Percentiles rank a stretch among this genome's conserved stretches.
phyloP scores from a whole-genome alignment of 1,140 invertebrate genomes.

The Cotesia typhae region DNA sequence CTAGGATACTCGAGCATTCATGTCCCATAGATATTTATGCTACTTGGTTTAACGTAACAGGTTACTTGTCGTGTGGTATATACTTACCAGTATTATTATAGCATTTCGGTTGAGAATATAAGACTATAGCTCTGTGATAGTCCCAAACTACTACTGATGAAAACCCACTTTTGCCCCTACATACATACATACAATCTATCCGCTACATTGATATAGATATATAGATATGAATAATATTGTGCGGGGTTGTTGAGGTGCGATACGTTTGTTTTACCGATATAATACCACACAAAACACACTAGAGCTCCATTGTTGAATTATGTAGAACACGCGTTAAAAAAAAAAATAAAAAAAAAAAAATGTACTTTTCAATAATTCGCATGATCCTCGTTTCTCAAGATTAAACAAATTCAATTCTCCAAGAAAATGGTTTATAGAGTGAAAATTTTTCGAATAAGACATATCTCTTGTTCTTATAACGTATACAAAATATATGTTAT shows the following conservation, averaged over 20 bases:
- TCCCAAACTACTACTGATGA: neutral
- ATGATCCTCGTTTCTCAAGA: neutral
- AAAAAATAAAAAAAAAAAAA: neutral
- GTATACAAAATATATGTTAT: neutral
- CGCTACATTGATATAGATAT: neutral
- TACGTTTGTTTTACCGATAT: conserved; percentile 48
- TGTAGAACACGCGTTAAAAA: neutral
- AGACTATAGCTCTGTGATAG: neutral
- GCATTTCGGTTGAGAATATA: neutral
- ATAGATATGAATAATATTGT: conserved; percentile 1
- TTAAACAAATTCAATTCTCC: neutral
- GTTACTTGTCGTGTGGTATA: conserved; percentile 25
- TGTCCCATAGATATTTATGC: conserved; percentile 64
- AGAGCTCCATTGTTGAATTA: no score
- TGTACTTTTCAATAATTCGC: neutral
- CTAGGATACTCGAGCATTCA: conserved; percentile 57
- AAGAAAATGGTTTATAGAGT: neutral
- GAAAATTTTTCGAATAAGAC: neutral
- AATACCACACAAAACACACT: neutral
- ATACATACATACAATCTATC: neutral
- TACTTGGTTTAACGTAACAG: conserved; percentile 43
- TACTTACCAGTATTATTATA: conserved; percentile 25
- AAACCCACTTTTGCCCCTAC: neutral
- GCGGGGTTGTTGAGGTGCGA: conserved; percentile 43
- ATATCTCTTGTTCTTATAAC: neutral